phyloP scores from a whole-genome alignment of 2,888 invertebrate species.

The Heliconius ismenius region DNA sequence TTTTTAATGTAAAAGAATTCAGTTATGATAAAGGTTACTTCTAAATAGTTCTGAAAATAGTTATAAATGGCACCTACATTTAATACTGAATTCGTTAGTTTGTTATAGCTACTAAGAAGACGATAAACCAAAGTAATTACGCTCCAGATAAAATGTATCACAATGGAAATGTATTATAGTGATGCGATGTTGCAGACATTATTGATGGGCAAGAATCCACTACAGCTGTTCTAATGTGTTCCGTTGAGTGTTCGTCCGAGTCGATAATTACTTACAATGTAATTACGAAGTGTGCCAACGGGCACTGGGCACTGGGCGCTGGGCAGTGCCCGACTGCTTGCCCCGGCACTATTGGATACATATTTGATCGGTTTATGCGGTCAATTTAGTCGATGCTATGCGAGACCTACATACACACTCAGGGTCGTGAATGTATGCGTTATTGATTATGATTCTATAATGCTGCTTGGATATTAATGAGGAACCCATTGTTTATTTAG shows the following conservation, averaged over 20 bases:
- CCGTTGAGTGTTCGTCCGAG: constrained; percentile 45
- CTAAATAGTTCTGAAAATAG: not conserved
- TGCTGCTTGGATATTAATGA: constrained; percentile 36
- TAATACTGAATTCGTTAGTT: not conserved
- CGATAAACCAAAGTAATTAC: constrained; percentile 21
- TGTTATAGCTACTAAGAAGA: constrained; percentile 3
- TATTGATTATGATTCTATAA: constrained; percentile 43
- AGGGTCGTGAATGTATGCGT: constrained; percentile 41
- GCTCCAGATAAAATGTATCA: constrained; percentile 33
- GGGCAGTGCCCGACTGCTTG: constrained; percentile 43
- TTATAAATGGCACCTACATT: not conserved
- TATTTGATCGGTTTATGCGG: constrained; percentile 49
- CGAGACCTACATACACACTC: constrained; percentile 46
- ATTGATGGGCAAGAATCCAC: constrained; percentile 45
- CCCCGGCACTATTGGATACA: constrained; percentile 44
- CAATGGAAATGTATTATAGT: constrained; percentile 29
- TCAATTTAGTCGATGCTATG: constrained; percentile 49
- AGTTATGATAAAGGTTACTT: not conserved
- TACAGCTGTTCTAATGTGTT: constrained; percentile 48
- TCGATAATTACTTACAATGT: constrained; percentile 49
- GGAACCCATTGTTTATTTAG: constrained; percentile 28
- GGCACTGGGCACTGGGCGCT: constrained; percentile 40
- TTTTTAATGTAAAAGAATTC: not conserved
- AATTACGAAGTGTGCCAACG: constrained; percentile 55
- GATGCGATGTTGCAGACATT: constrained; percentile 38